Percentiles rank a stretch among this genome's conserved stretches.
Evolutionary conservation across 2,888 invertebrate genomes (phyloP).

Genomic region (Nephrotoma guestfalica): DNA sequence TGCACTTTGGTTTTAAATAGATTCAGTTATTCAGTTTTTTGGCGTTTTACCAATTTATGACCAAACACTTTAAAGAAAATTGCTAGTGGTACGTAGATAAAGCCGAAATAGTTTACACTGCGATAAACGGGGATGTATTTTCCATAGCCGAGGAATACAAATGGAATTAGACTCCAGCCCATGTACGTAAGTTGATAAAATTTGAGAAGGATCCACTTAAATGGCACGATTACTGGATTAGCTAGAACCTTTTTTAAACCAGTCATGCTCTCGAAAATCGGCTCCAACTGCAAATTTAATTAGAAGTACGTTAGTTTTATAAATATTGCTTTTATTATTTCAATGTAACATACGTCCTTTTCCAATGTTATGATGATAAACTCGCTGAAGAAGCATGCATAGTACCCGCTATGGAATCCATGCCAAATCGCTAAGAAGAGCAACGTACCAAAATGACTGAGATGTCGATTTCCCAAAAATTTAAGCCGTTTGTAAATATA

Average conservation of each 20-base stretch:
- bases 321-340: neutral
- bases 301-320: neutral
- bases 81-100: slow-evolving; percentile 39
- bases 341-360: slow-evolving; percentile 48
- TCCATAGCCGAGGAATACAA: slow-evolving; percentile 51
- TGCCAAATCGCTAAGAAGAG: slow-evolving; percentile 91
- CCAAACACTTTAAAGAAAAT: neutral
- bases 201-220: slow-evolving; percentile 46
- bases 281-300: slow-evolving; percentile 35
- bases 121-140: slow-evolving; percentile 51
- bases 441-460: slow-evolving; percentile 72
- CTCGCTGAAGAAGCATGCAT: slow-evolving; percentile 82
- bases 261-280: slow-evolving; percentile 36
- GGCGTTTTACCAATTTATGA: neutral
- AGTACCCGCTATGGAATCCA: slow-evolving; percentile 89
- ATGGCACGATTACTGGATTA: slow-evolving; percentile 27
- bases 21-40: neutral
- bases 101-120: slow-evolving; percentile 53
- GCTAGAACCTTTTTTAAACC: neutral
- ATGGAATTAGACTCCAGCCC: slow-evolving; percentile 69
- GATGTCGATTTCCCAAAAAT: slow-evolving; percentile 68
- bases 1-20: neutral
- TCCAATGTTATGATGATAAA: slow-evolving; percentile 77
- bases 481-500: slow-evolving; percentile 88
- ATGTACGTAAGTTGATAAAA: slow-evolving; percentile 65